Conservation (phyloP, 1,140 invertebrate species). For the Drosophila seguyi region DNA sequence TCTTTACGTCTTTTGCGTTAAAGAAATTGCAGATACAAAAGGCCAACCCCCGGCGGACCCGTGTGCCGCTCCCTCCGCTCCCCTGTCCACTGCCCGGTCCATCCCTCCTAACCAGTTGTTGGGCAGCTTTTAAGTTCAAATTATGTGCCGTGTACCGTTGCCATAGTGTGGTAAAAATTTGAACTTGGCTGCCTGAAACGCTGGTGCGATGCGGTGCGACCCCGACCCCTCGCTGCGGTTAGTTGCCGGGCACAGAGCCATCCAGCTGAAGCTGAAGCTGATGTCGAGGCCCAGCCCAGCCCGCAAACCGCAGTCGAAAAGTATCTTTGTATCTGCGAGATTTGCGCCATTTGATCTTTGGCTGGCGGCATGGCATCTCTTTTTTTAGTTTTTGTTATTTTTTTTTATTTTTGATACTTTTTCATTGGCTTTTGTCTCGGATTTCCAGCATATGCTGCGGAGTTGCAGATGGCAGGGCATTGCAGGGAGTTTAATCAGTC, state of each 20-base stretch:
- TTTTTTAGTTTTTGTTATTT: constrained; percentile 18
- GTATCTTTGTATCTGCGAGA: constrained; percentile 74
- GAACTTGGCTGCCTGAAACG: constrained; percentile 69
- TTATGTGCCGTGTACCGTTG: constrained; percentile 74
- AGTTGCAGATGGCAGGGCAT: constrained; percentile 30
- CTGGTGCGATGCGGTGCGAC: constrained; percentile 21
- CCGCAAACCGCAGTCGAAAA: constrained; percentile 65
- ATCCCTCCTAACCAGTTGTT: constrained; percentile 22
- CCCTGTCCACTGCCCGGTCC: background rate
- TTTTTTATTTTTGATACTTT: constrained; percentile 40
- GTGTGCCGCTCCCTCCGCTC: background rate
- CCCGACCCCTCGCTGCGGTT: constrained; percentile 73
- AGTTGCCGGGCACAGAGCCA: constrained; percentile 24
- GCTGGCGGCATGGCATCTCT: constrained; percentile 71
- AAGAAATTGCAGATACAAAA: constrained; percentile 66
- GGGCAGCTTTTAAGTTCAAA: constrained; percentile 68
- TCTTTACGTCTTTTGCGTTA: constrained; percentile 54
- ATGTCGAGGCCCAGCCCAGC: constrained; percentile 31
- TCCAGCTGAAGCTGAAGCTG: constrained; percentile 4
- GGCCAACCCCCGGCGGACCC: constrained; percentile 34
- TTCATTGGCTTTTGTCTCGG: constrained; percentile 57
- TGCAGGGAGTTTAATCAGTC: constrained; percentile 32
- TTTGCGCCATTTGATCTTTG: constrained; percentile 79
- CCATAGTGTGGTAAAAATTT: constrained; percentile 66
- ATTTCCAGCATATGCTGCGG: constrained; percentile 68